Evolutionary conservation across 2,888 invertebrate species (phyloP).

Genomic region (Noctua janthe): DNA sequence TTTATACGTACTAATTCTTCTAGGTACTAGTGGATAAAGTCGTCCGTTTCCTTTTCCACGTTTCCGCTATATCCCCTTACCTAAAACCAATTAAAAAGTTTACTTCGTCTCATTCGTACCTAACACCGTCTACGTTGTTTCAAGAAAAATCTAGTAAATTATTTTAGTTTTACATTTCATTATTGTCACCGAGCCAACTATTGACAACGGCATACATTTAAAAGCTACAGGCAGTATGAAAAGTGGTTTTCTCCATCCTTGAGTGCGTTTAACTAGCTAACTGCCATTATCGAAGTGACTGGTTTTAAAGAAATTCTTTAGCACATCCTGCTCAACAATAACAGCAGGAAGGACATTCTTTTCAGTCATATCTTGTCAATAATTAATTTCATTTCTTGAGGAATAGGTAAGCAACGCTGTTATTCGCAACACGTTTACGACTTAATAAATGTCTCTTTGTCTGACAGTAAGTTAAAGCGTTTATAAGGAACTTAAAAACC

Average conservation of each 20-base stretch:
- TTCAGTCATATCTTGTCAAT: slow-evolving; percentile 13
- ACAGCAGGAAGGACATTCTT: slow-evolving; percentile 40
- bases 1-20: no score
- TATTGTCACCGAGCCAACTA: not conserved
- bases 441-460: no score
- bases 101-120: no score
- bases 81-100: no score
- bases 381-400: slow-evolving; percentile 10
- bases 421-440: no score
- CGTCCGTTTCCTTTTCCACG: no score
- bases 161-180: not conserved
- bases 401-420: not conserved
- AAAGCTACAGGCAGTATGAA: not conserved
- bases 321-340: slow-evolving; percentile 45
- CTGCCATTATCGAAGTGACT: not conserved
- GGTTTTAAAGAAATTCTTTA: slow-evolving; percentile 42
- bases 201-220: not conserved
- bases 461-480: no score
- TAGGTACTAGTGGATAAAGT: no score
- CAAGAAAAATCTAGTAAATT: not conserved
- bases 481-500: no score
- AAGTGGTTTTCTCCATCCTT: slow-evolving; percentile 18
- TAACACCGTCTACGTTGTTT: not conserved
- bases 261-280: not conserved
- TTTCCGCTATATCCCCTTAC: no score